phyloP scores from a whole-genome alignment of 2,113 vertebrate genomes.

The Nyctibius bracteatus region DNA sequence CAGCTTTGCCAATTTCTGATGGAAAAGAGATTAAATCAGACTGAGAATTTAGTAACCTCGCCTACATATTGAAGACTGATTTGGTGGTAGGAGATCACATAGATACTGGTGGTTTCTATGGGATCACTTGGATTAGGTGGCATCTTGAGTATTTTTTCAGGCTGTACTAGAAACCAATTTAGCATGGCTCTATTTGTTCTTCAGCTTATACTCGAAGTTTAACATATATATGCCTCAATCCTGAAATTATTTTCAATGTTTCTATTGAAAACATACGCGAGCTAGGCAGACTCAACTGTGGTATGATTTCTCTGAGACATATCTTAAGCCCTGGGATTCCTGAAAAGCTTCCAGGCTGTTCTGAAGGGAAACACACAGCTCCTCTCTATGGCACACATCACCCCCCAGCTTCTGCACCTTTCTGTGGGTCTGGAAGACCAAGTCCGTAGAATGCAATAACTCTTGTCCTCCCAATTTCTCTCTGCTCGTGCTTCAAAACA shows the following conservation, averaged over 20 bases:
- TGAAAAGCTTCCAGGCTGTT: not conserved
- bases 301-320: not conserved
- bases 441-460: not conserved
- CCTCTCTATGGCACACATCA: accelerated
- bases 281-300: not conserved
- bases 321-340: not conserved
- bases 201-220: not conserved
- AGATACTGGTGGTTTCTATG: not conserved
- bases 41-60: not conserved
- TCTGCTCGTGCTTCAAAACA: not conserved
- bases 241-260: not conserved
- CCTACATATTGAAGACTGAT: not conserved
- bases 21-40: not conserved
- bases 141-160: not conserved
- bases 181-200: not conserved
- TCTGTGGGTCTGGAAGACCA: not conserved
- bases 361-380: not conserved
- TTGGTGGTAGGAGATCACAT: not conserved
- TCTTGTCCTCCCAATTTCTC: not conserved
- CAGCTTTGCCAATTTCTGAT: not conserved
- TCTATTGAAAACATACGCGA: not conserved
- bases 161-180: not conserved
- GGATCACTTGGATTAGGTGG: not conserved
- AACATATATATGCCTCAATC: not conserved
- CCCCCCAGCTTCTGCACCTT: not conserved